Evolutionary conservation across 2,888 invertebrate genomes (phyloP).

Genomic region (Apeira syringaria): DNA sequence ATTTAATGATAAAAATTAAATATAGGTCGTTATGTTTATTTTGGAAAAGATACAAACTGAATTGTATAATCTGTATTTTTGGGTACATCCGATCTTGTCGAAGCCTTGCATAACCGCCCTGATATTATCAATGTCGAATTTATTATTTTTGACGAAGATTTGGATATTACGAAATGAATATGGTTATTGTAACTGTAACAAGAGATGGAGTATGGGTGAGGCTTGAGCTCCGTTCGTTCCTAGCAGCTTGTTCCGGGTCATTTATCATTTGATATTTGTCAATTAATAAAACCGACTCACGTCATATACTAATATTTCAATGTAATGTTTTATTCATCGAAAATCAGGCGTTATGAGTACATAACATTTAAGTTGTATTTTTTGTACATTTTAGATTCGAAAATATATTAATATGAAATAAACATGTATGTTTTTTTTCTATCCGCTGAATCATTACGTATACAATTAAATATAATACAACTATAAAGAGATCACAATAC

Average conservation of each 20-base stretch:
- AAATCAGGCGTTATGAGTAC: slow-evolving; percentile 83
- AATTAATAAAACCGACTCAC: slow-evolving; percentile 67
- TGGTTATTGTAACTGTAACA: slow-evolving; percentile 40
- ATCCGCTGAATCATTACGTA: too few relatives aligned
- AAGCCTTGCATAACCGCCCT: slow-evolving; percentile 78
- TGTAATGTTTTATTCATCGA: slow-evolving; percentile 67
- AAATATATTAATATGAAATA: slow-evolving; percentile 87
- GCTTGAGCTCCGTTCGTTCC: slow-evolving; percentile 69
- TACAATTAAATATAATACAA: neutral
- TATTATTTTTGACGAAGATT: slow-evolving; percentile 70
- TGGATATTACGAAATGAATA: slow-evolving; percentile 38
- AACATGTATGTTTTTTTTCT: slow-evolving; percentile 54
- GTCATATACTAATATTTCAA: slow-evolving; percentile 53
- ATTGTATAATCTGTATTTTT: slow-evolving; percentile 61
- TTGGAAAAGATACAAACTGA: slow-evolving; percentile 66
- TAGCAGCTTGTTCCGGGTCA: slow-evolving; percentile 69
- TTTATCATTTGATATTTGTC: slow-evolving; percentile 67
- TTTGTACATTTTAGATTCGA: slow-evolving; percentile 90
- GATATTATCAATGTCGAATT: slow-evolving; percentile 77
- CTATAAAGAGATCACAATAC: neutral
- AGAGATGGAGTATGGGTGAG: slow-evolving; percentile 50
- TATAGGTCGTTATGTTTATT: slow-evolving; percentile 81
- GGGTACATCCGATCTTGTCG: slow-evolving; percentile 65
- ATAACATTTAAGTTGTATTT: slow-evolving; percentile 88
- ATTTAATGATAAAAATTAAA: slow-evolving; percentile 77